These are phyloP conservation scores for Callithrix jacchus DNA, from an alignment of 2,113 vertebrate species.

Conservation along the genomic window DNA sequence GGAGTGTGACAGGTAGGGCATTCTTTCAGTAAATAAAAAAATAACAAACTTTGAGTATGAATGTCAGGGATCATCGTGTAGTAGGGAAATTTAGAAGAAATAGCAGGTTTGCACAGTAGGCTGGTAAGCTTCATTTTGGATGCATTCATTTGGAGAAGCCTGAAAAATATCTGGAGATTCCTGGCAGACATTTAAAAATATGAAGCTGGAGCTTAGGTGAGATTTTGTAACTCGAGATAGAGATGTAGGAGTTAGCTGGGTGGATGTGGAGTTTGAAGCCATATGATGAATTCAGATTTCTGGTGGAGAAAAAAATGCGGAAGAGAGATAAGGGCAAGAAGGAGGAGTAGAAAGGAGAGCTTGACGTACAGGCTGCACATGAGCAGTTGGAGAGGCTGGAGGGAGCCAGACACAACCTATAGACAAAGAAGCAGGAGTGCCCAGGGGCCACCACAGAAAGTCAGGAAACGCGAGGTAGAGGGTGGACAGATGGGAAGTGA, in stretches of 20 bases:
- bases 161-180: neutral
- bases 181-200: neutral
- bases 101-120: neutral
- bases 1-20: neutral
- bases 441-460: neutral
- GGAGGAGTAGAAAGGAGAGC: neutral
- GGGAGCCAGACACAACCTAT: neutral
- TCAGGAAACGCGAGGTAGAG: rapidly evolving
- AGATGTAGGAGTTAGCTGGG: neutral
- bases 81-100: neutral
- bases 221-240: neutral
- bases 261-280: neutral
- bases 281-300: neutral
- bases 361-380: neutral
- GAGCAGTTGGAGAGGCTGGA: neutral
- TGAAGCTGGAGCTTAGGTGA: neutral
- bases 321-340: neutral
- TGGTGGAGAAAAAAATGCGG: neutral
- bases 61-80: neutral
- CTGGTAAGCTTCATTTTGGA: neutral
- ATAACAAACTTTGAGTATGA: neutral
- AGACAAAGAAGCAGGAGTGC: neutral
- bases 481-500: neutral
- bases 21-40: neutral
- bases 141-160: neutral